Conservation (phyloP, 2,113 vertebrate species). For the Machaerirhynchus nigripectus region DNA sequence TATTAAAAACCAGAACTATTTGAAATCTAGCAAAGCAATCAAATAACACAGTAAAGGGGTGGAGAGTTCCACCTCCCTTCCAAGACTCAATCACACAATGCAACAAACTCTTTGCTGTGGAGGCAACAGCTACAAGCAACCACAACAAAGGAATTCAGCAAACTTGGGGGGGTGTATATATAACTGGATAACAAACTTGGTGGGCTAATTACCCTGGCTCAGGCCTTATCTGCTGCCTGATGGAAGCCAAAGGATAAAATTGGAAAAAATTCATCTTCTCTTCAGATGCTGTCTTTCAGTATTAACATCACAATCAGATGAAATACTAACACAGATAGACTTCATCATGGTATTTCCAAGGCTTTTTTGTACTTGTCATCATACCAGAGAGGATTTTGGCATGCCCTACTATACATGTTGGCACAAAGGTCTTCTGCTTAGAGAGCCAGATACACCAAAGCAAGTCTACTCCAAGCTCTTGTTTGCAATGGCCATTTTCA, state of each 20-base stretch:
- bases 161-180: neutral
- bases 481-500: neutral
- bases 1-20: neutral
- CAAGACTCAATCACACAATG: accelerated
- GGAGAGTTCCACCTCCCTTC: neutral
- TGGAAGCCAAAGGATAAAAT: neutral
- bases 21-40: neutral
- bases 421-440: neutral
- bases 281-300: accelerated
- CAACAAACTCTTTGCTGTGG: neutral
- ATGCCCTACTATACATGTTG: neutral
- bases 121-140: neutral
- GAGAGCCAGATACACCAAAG: neutral
- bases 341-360: neutral
- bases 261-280: neutral
- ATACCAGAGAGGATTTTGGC: neutral
- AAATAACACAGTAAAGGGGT: neutral
- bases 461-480: neutral
- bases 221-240: neutral
- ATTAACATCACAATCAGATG: neutral
- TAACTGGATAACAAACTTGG: neutral
- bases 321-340: neutral
- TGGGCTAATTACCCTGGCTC: neutral
- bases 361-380: neutral
- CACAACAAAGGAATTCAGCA: neutral